A percentile compares a stretch with the other conserved stretches of the same genome.
phyloP scores from a whole-genome alignment of 2,797 vertebrate species.

The Pterois miles region DNA sequence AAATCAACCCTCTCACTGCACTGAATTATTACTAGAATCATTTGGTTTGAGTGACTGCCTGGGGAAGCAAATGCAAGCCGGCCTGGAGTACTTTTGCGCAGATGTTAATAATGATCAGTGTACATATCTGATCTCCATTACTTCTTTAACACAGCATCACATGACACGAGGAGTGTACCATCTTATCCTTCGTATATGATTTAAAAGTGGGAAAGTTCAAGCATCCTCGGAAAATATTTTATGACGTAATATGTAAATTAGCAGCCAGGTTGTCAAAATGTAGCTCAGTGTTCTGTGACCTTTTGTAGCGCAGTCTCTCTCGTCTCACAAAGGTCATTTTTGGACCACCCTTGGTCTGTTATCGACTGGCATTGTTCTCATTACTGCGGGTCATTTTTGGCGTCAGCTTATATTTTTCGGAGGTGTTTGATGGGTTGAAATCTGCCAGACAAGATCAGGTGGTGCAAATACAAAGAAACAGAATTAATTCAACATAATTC shows the following conservation, averaged over 20 bases:
- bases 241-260: background rate
- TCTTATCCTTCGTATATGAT: background rate
- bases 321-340: constrained; percentile 30
- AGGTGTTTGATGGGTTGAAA: background rate
- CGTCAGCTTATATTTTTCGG: constrained; percentile 5
- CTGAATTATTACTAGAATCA: constrained; percentile 67
- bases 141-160: background rate
- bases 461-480: background rate
- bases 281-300: constrained; percentile 11
- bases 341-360: constrained; percentile 11
- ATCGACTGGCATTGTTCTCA: constrained; percentile 26
- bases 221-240: background rate
- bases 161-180: background rate
- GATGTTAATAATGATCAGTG: constrained; percentile 31
- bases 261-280: background rate
- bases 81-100: constrained; percentile 27
- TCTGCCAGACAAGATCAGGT: background rate
- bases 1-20: constrained; percentile 61
- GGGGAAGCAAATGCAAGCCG: constrained; percentile 53
- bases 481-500: background rate
- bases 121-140: background rate
- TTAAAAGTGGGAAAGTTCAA: background rate
- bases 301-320: constrained; percentile 16
- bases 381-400: constrained; percentile 2
- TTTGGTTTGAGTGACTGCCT: constrained; percentile 63